Percentiles rank a stretch among this genome's conserved stretches.
Evolutionary conservation across 2,888 invertebrate genomes (phyloP).

Genomic region (Acrocera orbiculus): DNA sequence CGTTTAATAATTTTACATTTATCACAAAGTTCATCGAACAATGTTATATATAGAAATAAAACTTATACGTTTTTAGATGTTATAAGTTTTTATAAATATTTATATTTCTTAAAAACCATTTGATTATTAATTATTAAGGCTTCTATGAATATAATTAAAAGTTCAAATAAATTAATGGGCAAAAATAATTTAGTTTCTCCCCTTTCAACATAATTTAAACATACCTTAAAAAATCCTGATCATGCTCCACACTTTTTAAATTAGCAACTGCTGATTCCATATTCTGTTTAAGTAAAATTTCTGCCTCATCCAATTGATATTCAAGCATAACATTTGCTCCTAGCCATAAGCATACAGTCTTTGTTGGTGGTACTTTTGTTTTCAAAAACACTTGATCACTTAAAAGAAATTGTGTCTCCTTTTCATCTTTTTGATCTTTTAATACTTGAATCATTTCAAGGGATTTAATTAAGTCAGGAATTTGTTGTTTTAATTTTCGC

Average conservation of each 20-base stretch:
- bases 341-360: constrained; percentile 70
- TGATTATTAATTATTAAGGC: background rate
- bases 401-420: constrained; percentile 73
- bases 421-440: constrained; percentile 56
- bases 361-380: constrained; percentile 74
- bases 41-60: too few relatives aligned
- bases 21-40: too few relatives aligned
- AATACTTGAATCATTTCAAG: constrained; percentile 82
- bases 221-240: constrained; percentile 81
- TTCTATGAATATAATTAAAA: too few relatives aligned
- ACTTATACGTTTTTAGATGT: too few relatives aligned
- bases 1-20: too few relatives aligned
- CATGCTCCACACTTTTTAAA: constrained; percentile 70
- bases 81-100: too few relatives aligned
- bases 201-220: too few relatives aligned
- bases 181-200: too few relatives aligned
- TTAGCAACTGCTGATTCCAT: constrained; percentile 69
- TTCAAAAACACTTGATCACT: constrained; percentile 79
- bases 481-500: constrained; percentile 70
- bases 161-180: too few relatives aligned
- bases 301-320: constrained; percentile 81
- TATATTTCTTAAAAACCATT: background rate
- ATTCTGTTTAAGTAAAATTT: constrained; percentile 64
- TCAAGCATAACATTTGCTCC: constrained; percentile 96
- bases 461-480: constrained; percentile 86